Evolutionary conservation across 2,797 vertebrate species (phyloP).

Genomic region (Nyctibius grandis): DNA sequence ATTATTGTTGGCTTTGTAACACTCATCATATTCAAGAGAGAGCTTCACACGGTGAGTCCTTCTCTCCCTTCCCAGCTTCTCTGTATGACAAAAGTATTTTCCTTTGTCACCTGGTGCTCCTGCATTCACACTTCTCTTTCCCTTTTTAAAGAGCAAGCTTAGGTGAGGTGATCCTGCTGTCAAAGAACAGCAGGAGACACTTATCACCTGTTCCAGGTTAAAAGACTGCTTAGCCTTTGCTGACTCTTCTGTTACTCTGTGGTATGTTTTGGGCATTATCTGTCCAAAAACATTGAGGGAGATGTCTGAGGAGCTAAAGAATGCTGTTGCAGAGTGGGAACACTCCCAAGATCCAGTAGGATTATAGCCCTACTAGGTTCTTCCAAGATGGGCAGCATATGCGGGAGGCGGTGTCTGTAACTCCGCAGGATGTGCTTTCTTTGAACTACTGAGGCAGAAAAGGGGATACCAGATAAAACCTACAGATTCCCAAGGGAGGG

Average conservation of each 20-base stretch:
- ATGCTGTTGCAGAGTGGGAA: background rate
- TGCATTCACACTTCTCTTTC: background rate
- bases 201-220: background rate
- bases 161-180: background rate
- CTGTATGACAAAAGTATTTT: background rate
- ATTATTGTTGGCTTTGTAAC: slow-evolving; percentile 93
- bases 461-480: background rate
- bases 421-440: background rate
- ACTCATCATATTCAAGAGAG: slow-evolving; percentile 97
- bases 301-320: background rate
- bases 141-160: background rate
- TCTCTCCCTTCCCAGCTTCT: background rate
- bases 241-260: background rate
- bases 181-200: slow-evolving; percentile 8
- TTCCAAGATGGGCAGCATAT: background rate
- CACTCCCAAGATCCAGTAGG: background rate
- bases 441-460: background rate
- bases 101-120: background rate
- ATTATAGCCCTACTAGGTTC: background rate
- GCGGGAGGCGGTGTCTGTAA: background rate
- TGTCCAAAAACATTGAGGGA: background rate
- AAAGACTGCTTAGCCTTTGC: background rate
- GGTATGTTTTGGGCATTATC: background rate
- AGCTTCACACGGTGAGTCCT: slow-evolving; percentile 93
- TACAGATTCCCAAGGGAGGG: background rate